Conservation (phyloP, 2,888 invertebrate genomes). For the Philaethria dido region DNA sequence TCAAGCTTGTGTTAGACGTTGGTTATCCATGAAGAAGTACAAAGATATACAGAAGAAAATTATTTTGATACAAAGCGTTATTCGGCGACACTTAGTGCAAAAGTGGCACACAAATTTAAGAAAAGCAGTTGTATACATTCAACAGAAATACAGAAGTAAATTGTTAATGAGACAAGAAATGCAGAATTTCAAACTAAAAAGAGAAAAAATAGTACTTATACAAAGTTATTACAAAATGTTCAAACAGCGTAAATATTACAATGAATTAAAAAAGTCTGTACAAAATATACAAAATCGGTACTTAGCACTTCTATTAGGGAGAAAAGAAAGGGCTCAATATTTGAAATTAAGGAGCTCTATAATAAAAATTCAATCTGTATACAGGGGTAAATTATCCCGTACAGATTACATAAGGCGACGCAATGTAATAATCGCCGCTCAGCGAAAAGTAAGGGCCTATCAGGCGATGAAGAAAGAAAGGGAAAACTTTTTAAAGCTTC, state of each 20-base stretch:
- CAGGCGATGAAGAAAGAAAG: conserved; percentile 64
- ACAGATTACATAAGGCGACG: conserved; percentile 59
- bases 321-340: conserved; percentile 56
- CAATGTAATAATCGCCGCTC: conserved; percentile 69
- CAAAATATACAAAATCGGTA: conserved; percentile 56
- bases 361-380: conserved; percentile 74
- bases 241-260: conserved; percentile 53
- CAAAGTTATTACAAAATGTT: conserved; percentile 74
- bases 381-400: conserved; percentile 70
- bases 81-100: conserved; percentile 59
- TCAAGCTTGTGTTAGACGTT: conserved; percentile 63
- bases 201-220: conserved; percentile 59
- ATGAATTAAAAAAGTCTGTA: conserved; percentile 58
- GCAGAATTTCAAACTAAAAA: conserved; percentile 51
- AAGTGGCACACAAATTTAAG: conserved; percentile 56
- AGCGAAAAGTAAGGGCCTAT: conserved; percentile 77
- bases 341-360: conserved; percentile 59
- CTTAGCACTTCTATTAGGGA: conserved; percentile 63
- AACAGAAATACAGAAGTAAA: conserved; percentile 68
- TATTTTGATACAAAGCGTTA: conserved; percentile 58
- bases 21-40: conserved; percentile 62
- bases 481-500: conserved; percentile 61
- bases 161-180: conserved; percentile 65
- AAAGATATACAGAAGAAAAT: conserved; percentile 53
- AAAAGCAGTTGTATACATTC: conserved; percentile 59